A percentile compares a stretch with the other conserved stretches of the same genome.
Conservation (phyloP, 2,113 vertebrate species). For the Typhlomys cinereus region DNA sequence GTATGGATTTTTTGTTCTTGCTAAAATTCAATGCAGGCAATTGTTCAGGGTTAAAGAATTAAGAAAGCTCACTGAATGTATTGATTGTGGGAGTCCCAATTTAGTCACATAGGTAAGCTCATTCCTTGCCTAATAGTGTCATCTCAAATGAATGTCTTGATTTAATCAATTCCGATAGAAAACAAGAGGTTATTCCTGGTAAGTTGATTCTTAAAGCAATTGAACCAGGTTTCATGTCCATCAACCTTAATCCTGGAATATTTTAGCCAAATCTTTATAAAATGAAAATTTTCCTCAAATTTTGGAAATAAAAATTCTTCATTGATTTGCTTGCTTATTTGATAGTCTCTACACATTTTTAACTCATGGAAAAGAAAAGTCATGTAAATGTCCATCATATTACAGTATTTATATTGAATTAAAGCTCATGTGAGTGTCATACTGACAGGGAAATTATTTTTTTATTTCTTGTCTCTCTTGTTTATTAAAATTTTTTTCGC, state of each 20-base stretch:
- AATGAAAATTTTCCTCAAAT: constrained; percentile 65
- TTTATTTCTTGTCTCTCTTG: constrained; percentile 76
- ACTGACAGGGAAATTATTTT: constrained; percentile 66
- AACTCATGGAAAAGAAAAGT: constrained; percentile 74
- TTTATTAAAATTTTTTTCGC: too few species aligned
- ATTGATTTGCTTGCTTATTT: constrained; percentile 72
- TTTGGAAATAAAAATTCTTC: constrained; percentile 61
- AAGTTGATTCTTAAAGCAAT: constrained; percentile 62
- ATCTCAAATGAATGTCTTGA: constrained; percentile 50
- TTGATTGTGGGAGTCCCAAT: constrained; percentile 51
- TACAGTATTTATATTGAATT: constrained; percentile 60
- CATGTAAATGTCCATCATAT: constrained; percentile 73
- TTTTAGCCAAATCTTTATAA: constrained; percentile 42
- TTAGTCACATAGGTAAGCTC: constrained; percentile 42
- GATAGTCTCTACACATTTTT: constrained; percentile 72
- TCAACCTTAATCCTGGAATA: constrained; percentile 61
- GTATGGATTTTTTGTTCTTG: constrained; percentile 39
- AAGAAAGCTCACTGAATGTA: constrained; percentile 58
- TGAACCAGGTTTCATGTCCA: constrained; percentile 38
- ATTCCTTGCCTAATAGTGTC: constrained; percentile 57
- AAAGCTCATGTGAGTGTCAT: constrained; percentile 64
- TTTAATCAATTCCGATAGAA: constrained; percentile 68
- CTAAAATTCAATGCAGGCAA: constrained; percentile 51
- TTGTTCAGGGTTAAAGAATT: constrained; percentile 55
- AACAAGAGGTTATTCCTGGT: constrained; percentile 44